phyloP scores from a whole-genome alignment of 2,888 invertebrate species.

The Resseliella maxima region DNA sequence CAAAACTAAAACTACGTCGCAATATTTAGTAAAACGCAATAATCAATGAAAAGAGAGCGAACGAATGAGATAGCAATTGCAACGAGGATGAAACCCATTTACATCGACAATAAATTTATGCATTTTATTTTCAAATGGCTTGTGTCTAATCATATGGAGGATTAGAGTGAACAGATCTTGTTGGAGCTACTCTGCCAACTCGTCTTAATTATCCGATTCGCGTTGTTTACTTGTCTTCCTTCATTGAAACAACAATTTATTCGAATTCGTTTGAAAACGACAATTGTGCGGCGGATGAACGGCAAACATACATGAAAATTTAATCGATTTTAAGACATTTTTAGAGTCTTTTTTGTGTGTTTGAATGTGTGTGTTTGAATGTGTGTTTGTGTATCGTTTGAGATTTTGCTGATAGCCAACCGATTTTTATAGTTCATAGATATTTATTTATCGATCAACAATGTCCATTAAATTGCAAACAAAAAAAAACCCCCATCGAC shows the following conservation, averaged over 20 bases:
- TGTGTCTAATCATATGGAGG: background rate
- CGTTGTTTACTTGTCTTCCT: background rate
- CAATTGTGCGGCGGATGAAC: background rate
- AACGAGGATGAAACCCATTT: conserved; percentile 46
- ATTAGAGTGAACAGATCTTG: conserved; percentile 4
- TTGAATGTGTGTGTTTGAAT: too few species aligned
- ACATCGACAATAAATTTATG: conserved; percentile 16
- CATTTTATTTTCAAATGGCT: background rate
- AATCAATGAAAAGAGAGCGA: background rate
- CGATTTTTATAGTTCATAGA: background rate
- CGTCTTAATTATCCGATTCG: conserved; percentile 20
- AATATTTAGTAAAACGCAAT: background rate
- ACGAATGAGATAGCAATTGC: too few species aligned
- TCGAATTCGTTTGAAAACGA: background rate
- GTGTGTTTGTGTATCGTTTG: too few species aligned
- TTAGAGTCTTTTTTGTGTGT: too few species aligned
- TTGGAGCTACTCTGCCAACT: background rate
- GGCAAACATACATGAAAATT: background rate
- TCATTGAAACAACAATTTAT: background rate
- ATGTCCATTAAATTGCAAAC: conserved; percentile 30
- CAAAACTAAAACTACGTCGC: background rate
- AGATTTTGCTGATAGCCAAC: background rate
- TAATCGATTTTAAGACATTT: background rate
- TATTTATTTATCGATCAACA: conserved; percentile 13
- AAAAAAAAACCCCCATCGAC: too few species aligned